phyloP scores from a whole-genome alignment of 2,113 vertebrate species.

The Equus przewalskii region DNA sequence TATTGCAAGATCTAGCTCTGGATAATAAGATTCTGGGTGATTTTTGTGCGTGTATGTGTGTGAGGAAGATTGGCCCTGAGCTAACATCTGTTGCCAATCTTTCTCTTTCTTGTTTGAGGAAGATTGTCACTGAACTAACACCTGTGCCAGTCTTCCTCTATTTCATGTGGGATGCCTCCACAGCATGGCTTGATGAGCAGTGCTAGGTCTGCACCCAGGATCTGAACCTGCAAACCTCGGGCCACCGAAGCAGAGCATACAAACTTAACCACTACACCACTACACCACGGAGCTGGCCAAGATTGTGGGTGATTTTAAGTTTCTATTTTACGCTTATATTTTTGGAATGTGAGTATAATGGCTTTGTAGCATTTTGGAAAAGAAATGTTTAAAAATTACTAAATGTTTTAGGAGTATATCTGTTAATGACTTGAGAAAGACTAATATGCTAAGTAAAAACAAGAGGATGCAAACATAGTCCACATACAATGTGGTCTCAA shows the following conservation, averaged over 20 bases:
- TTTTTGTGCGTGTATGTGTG: too few species aligned
- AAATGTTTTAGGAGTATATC: background rate
- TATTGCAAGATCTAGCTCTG: background rate
- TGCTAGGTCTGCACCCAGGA: too few species aligned
- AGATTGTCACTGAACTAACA: too few species aligned
- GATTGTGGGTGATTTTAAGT: constrained; percentile 1
- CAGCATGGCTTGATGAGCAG: too few species aligned
- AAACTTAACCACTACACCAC: too few species aligned
- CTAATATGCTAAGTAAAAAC: background rate
- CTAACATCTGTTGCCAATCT: too few species aligned
- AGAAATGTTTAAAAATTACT: constrained; percentile 43
- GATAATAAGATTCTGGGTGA: background rate
- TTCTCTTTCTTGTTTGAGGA: too few species aligned
- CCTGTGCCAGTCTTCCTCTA: too few species aligned
- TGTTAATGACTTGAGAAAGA: constrained; percentile 1
- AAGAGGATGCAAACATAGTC: background rate
- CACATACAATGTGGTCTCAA: background rate
- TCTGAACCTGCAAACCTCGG: too few species aligned
- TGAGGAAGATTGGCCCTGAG: too few species aligned
- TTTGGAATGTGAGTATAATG: background rate
- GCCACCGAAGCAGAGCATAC: too few species aligned
- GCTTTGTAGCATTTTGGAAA: background rate
- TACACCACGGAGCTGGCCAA: background rate
- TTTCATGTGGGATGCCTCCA: too few species aligned
- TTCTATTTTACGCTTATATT: constrained; percentile 18